Percentiles rank a stretch among this genome's conserved stretches.
phyloP scores from a whole-genome alignment of 2,113 vertebrate species.

The Tilapia sparmanii region DNA sequence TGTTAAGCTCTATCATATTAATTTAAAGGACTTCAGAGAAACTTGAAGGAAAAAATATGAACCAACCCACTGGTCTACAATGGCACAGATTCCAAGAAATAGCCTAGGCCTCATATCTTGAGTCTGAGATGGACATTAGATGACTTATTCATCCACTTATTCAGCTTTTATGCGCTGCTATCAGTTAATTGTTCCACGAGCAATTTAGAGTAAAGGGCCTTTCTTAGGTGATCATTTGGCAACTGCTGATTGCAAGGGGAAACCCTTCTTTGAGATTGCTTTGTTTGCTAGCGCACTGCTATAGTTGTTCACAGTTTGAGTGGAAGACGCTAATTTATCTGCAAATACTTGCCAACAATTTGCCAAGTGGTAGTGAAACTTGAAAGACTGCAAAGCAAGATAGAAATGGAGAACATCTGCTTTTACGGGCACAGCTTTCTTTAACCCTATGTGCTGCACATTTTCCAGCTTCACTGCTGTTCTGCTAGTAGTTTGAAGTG shows the following conservation, averaged over 20 bases:
- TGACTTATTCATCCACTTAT: background rate
- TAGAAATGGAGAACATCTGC: background rate
- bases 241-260: background rate
- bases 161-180: background rate
- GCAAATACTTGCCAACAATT: background rate
- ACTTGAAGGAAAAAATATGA: background rate
- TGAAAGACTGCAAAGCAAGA: background rate
- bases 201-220: background rate
- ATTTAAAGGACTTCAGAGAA: background rate
- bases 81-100: background rate
- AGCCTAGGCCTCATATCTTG: background rate
- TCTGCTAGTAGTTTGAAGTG: background rate
- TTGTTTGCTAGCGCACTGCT: background rate
- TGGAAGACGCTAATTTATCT: background rate
- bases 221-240: background rate
- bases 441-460: background rate
- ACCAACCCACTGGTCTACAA: background rate
- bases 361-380: background rate
- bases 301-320: background rate
- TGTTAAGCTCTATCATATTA: background rate
- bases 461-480: background rate
- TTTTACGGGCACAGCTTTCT: background rate
- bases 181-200: background rate
- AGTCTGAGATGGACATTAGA: background rate
- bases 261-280: background rate